phyloP scores from a whole-genome alignment of 2,113 vertebrate species.

The Poeciliopsis turrubarensis region DNA sequence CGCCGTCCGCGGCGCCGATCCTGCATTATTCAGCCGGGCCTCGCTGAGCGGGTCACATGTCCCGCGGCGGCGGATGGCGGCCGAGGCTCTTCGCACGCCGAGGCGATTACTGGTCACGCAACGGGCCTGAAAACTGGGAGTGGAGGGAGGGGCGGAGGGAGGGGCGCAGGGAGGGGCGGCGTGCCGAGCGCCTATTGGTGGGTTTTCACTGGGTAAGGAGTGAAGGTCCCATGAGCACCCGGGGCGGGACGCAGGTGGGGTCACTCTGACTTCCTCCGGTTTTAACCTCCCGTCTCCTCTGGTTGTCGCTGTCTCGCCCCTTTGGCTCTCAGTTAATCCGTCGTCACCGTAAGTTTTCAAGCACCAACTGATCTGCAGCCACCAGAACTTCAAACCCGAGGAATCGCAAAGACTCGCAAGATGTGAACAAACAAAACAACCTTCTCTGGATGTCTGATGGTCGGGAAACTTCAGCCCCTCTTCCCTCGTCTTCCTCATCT shows the following conservation, averaged over 20 bases:
- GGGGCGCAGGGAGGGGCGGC: background rate
- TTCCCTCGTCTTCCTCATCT: background rate
- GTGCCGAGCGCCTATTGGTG: slow-evolving; percentile 25
- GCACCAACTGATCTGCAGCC: too few species aligned
- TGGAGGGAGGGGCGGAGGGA: too few species aligned
- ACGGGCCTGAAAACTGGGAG: background rate
- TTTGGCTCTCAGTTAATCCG: background rate
- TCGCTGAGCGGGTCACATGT: slow-evolving; percentile 30
- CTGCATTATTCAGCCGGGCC: slow-evolving; percentile 37
- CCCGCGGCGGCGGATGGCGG: background rate
- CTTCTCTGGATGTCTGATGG: too few species aligned
- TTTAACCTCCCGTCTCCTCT: background rate
- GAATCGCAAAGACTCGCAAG: background rate
- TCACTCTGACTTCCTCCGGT: slow-evolving; percentile 9
- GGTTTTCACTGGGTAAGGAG: background rate
- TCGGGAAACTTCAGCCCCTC: background rate
- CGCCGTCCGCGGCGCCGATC: background rate
- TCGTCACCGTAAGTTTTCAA: background rate
- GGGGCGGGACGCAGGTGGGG: background rate
- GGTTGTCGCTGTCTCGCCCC: background rate
- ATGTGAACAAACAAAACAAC: too few species aligned
- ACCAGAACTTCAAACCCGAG: too few species aligned
- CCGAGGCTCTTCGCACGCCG: background rate
- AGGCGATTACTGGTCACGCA: slow-evolving; percentile 59
- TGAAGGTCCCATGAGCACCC: slow-evolving; percentile 13